phyloP scores from a whole-genome alignment of 1,140 invertebrate species.

The Tetramorium simillimum region DNA sequence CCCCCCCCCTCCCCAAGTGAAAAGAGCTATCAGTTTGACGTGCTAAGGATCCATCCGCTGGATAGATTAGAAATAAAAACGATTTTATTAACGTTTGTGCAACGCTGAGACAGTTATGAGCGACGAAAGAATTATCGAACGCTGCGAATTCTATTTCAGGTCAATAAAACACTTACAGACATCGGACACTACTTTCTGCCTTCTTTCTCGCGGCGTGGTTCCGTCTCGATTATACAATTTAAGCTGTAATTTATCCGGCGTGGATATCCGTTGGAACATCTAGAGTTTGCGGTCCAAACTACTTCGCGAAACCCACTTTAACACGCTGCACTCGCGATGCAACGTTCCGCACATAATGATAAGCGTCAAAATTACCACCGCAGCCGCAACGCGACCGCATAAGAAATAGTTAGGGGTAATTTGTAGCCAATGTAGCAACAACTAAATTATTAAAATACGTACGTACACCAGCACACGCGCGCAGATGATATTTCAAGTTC shows the following conservation, averaged over 20 bases:
- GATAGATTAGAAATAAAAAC: background rate
- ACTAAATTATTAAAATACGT: constrained; percentile 8
- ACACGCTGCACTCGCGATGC: constrained; percentile 50
- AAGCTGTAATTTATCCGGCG: constrained; percentile 48
- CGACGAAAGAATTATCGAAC: background rate
- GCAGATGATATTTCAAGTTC: background rate
- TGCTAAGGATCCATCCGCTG: background rate
- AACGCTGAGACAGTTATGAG: background rate
- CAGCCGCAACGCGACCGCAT: constrained; percentile 12
- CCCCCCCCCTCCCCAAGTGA: background rate
- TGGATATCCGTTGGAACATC: constrained; percentile 45
- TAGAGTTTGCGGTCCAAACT: constrained; percentile 53
- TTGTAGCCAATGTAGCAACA: background rate
- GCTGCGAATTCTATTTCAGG: background rate
- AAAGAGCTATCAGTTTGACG: background rate
- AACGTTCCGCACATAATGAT: constrained; percentile 55
- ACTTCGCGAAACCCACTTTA: constrained; percentile 51
- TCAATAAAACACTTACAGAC: background rate
- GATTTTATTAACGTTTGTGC: background rate
- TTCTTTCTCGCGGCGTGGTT: background rate
- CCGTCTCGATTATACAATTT: constrained; percentile 50
- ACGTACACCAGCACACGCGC: background rate
- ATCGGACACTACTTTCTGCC: background rate
- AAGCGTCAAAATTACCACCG: constrained; percentile 51
- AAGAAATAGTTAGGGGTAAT: constrained; percentile 47